Conservation (phyloP, 1,140 invertebrate genomes). For the Sitobion miscanthi region DNA sequence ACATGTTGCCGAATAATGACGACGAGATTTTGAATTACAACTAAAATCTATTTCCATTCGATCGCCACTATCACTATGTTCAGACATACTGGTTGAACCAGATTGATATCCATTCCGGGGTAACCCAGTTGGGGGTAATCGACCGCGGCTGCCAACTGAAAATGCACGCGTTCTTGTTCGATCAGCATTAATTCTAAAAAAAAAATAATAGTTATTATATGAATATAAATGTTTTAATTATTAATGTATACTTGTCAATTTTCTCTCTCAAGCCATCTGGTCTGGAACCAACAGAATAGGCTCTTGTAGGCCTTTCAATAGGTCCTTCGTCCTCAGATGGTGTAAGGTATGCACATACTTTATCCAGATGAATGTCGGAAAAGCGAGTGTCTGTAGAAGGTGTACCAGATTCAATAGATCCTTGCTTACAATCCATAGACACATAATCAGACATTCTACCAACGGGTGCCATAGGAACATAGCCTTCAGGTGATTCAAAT, state of each 20-base stretch:
- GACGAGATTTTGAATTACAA: conserved; percentile 58
- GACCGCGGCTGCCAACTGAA: conserved; percentile 67
- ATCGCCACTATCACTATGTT: conserved; percentile 75
- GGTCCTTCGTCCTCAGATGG: conserved; percentile 68
- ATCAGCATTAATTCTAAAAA: conserved; percentile 62
- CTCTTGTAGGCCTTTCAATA: conserved; percentile 71
- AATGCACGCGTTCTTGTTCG: conserved; percentile 70
- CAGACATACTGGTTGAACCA: conserved; percentile 69
- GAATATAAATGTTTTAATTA: not conserved
- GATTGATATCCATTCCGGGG: conserved; percentile 55
- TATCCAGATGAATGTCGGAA: conserved; percentile 72
- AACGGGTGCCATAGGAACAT: conserved; percentile 71
- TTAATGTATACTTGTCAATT: conserved; percentile 57
- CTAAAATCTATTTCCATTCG: conserved; percentile 82
- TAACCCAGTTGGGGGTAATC: conserved; percentile 44
- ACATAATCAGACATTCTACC: conserved; percentile 68
- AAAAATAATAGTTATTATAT: not conserved
- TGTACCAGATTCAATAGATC: conserved; percentile 75
- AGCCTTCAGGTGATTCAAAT: conserved; percentile 65
- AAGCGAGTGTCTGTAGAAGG: conserved; percentile 71
- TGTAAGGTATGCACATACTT: conserved; percentile 70
- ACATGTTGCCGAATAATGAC: conserved; percentile 45
- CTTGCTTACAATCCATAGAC: conserved; percentile 67
- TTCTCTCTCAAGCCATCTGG: conserved; percentile 64
- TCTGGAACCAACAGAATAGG: conserved; percentile 86